Base-by-base conservation (phyloP, 2,888 invertebrate species). In the Nezara viridula region DNA sequence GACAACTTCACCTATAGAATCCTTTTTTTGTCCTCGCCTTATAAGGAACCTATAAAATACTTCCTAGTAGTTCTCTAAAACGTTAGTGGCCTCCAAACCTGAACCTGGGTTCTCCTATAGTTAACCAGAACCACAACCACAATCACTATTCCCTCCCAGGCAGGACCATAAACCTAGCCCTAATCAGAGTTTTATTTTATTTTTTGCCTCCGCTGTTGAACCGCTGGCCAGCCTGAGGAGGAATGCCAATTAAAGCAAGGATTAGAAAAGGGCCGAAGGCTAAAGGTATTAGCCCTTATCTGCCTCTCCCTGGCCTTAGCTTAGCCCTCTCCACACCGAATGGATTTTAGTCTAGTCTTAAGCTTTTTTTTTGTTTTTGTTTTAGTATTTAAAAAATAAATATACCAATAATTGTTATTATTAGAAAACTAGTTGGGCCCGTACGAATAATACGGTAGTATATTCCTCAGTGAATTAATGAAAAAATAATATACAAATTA, bases 201-300 rank as follows among this genome's bases (percentile, higher is more conserved):
- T 73, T 73, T 32, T 19, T 2, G 6, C 9, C 27, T 60, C 2
- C 5, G 2, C 19, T 7, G 21, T 73, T 73, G 66, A 73, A 73
- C 66, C 19, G 14, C 24, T 37, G 27, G 66, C 66, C 27, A 27
- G 60, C 14, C 14, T 16, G 32, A 21, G 37, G 66, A 73, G 66
- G 66, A 73, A 73, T 73, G 66, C 66, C 66, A 73, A 73, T 73
- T 73, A 73, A 73, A 73, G 66, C 32, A 19, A 21, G 66, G 66
- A 73, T 73, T 73, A 73, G 66, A 73, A 60, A 37, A 73, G 32
- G 66, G 66, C 37, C 32, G 32, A 73, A 37, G 66, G 66, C 66
- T 73, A 73, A 73, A 73, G 66, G 66, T 73, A 73, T 73, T 73
- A 73, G 66, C 66, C 37, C 32, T 32, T 37, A 32, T 37, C 37